Evolutionary conservation across 2,797 vertebrate species (phyloP).

Genomic region (Lepus oiostolus): DNA sequence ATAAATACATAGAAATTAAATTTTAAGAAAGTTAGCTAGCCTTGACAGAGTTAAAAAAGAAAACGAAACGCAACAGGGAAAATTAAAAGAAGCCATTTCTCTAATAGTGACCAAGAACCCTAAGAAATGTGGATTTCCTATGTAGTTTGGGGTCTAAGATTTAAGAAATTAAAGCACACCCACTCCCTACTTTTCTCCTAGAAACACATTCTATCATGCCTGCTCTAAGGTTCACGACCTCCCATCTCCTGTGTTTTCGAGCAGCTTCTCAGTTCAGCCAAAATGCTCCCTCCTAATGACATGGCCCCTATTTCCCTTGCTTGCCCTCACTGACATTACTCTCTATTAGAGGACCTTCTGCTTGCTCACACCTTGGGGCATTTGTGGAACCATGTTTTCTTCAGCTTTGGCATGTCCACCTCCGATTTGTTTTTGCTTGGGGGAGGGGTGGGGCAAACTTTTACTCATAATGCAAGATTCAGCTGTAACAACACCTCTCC

Average conservation of each 20-base stretch:
- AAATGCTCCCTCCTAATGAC: neutral
- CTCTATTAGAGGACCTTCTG: neutral
- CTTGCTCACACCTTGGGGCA: neutral
- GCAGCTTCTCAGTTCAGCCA: neutral
- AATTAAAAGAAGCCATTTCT: neutral
- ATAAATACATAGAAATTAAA: neutral
- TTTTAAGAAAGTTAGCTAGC: neutral
- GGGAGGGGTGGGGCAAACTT: neutral
- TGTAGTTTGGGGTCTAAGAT: neutral
- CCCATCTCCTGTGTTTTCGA: neutral
- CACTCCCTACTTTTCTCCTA: neutral
- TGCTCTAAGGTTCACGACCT: neutral
- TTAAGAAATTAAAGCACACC: conserved; percentile 22
- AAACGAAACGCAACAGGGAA: neutral
- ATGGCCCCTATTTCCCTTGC: neutral
- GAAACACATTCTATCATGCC: neutral
- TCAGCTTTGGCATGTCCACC: neutral
- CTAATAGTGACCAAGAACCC: neutral
- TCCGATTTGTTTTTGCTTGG: neutral
- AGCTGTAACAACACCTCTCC: neutral
- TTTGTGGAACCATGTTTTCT: neutral
- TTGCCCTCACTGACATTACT: neutral
- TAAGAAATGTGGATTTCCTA: neutral
- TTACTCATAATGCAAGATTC: neutral
- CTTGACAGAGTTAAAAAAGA: neutral